Conservation (phyloP, 2,888 invertebrate genomes). For the Ochropleura leucogaster region DNA sequence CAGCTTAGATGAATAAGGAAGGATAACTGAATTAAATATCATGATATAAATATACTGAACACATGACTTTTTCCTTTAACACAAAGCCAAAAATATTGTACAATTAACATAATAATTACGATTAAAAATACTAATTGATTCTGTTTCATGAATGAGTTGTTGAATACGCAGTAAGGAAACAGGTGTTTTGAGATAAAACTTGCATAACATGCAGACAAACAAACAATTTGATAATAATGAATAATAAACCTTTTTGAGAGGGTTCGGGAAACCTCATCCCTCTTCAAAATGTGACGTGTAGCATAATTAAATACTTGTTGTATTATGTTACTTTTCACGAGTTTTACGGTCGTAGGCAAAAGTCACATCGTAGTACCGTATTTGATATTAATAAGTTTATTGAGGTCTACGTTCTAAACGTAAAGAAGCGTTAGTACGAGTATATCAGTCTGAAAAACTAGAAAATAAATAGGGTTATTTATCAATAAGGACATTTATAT, state of each 20-base stretch:
- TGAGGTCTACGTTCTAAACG: neutral
- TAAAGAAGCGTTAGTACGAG: neutral
- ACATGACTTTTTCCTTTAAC: constrained; percentile 20
- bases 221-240: constrained; percentile 35
- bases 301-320: constrained; percentile 47
- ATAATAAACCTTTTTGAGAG: constrained; percentile 43
- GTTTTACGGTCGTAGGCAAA: neutral
- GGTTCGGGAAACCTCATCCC: constrained; percentile 39
- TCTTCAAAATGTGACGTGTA: constrained; percentile 47
- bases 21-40: constrained; percentile 9
- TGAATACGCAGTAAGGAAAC: constrained; percentile 21
- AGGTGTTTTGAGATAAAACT: constrained; percentile 9
- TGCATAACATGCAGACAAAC: neutral
- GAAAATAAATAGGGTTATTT: too few relatives aligned
- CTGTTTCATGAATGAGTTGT: constrained; percentile 37
- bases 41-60: constrained; percentile 19
- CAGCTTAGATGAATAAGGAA: constrained; percentile 20
- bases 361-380: neutral
- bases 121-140: constrained; percentile 7
- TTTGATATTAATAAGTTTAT: neutral
- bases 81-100: neutral
- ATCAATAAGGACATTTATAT: neutral
- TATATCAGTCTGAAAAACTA: too few relatives aligned
- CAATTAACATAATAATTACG: neutral
- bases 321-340: constrained; percentile 20